phyloP scores from a whole-genome alignment of 2,113 vertebrate genomes.

The Salvelinus namaycush region DNA sequence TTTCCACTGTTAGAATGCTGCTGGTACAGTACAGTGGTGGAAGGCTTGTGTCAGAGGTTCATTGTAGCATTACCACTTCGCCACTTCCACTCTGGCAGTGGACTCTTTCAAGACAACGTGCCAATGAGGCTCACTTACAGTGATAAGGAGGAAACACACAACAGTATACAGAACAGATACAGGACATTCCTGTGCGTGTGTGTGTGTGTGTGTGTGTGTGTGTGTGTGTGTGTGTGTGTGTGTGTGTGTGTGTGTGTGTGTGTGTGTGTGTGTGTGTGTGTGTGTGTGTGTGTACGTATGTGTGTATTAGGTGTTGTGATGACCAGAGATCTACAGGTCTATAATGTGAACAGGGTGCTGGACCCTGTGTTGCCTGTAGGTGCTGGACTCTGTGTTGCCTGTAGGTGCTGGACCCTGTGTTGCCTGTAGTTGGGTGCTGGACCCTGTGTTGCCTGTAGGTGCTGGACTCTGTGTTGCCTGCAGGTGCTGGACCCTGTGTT shows the following conservation, averaged over 20 bases:
- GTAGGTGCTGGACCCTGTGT: too few relatives aligned
- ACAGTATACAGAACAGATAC: not conserved
- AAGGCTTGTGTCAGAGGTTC: not conserved
- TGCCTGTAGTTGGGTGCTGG: too few relatives aligned
- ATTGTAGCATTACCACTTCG: conserved; percentile 24
- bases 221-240: not conserved
- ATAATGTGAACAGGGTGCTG: too few relatives aligned
- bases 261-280: not conserved
- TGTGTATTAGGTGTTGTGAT: not conserved
- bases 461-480: too few relatives aligned
- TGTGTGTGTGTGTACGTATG: not conserved
- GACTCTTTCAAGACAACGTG: not conserved
- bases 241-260: too few relatives aligned
- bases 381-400: too few relatives aligned
- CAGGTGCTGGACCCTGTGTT: too few relatives aligned
- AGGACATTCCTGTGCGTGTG: not conserved
- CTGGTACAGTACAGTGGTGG: not conserved
- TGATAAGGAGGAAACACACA: not conserved
- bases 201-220: too few relatives aligned
- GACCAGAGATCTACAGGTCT: too few relatives aligned
- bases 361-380: too few relatives aligned
- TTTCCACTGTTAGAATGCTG: conserved; percentile 28
- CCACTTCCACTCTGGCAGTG: not conserved
- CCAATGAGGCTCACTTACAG: not conserved
- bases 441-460: too few relatives aligned